Evolutionary conservation across 1,140 invertebrate species (phyloP).

Genomic region (Lysiphlebus fabarum): DNA sequence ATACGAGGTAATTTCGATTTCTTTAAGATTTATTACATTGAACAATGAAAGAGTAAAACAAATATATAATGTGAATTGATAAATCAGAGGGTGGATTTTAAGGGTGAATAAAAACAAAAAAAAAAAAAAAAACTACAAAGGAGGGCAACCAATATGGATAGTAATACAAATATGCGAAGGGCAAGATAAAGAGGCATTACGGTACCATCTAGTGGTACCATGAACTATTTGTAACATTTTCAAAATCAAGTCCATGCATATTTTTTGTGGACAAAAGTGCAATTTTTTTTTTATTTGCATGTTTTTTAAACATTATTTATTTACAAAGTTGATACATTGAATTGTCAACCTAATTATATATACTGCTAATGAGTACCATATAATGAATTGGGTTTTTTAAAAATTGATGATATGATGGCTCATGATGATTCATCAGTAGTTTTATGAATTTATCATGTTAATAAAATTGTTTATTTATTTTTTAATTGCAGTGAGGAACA

Average conservation of each 20-base stretch:
- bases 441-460: too few relatives aligned
- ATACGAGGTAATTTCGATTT: conserved; percentile 30
- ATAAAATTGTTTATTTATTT: conserved; percentile 1
- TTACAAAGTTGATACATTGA: neutral
- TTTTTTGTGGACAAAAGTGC: neutral
- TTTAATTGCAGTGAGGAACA: conserved; percentile 14
- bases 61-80: neutral
- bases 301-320: neutral
- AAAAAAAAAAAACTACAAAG: conserved; percentile 20
- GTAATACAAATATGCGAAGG: conserved; percentile 12
- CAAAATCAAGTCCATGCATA: neutral
- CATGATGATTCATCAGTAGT: too few relatives aligned
- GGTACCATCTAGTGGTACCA: conserved; percentile 26
- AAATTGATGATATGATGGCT: too few relatives aligned
- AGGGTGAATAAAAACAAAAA: neutral
- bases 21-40: conserved; percentile 33
- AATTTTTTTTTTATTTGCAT: neutral
- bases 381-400: too few relatives aligned
- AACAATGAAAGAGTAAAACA: conserved; percentile 5
- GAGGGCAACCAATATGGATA: conserved; percentile 15
- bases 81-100: conserved; percentile 26
- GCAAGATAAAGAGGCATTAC: conserved; percentile 14
- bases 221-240: too few relatives aligned
- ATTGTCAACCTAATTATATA: too few relatives aligned
- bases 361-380: neutral